A percentile compares a stretch with the other conserved stretches of the same genome.
Evolutionary conservation across 2,888 invertebrate genomes (phyloP).

Genomic region (Microctonus brassicae): DNA sequence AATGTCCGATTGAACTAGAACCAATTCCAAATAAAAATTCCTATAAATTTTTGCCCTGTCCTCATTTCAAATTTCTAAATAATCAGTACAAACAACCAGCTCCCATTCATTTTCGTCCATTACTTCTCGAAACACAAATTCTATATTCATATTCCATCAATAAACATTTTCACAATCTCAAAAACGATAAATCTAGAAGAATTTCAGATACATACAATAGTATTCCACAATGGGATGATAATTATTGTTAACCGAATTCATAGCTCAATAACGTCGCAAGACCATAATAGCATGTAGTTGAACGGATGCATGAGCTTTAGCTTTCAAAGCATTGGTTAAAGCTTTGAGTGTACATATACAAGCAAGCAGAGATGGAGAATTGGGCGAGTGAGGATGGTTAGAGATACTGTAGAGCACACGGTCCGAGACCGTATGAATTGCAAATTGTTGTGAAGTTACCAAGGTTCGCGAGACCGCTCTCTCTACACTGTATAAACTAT

Average conservation of each 20-base stretch:
- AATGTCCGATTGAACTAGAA: too few species aligned
- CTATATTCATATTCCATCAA: too few species aligned
- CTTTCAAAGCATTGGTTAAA: conserved; percentile 29
- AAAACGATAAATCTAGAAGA: too few species aligned
- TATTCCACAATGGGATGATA: conserved; percentile 18
- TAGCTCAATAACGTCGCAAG: conserved; percentile 37
- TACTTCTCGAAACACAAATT: too few species aligned
- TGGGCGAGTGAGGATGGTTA: background rate
- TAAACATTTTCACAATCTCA: too few species aligned
- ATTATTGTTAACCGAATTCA: conserved; percentile 40
- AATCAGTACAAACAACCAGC: too few species aligned
- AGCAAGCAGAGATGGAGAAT: background rate
- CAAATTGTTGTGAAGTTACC: conserved; percentile 43
- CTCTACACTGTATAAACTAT: conserved; percentile 9
- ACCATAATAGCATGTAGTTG: conserved; percentile 27
- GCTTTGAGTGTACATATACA: conserved; percentile 10
- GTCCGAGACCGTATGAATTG: conserved; percentile 43
- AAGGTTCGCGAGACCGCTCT: conserved; percentile 27
- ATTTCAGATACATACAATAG: background rate
- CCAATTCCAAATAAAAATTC: too few species aligned
- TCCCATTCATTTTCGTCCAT: too few species aligned
- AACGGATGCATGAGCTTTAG: conserved; percentile 30
- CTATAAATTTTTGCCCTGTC: too few species aligned
- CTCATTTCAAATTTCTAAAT: too few species aligned
- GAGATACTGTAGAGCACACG: conserved; percentile 15